phyloP scores from a whole-genome alignment of 2,797 vertebrate species.

The Gephyroberyx darwinii region DNA sequence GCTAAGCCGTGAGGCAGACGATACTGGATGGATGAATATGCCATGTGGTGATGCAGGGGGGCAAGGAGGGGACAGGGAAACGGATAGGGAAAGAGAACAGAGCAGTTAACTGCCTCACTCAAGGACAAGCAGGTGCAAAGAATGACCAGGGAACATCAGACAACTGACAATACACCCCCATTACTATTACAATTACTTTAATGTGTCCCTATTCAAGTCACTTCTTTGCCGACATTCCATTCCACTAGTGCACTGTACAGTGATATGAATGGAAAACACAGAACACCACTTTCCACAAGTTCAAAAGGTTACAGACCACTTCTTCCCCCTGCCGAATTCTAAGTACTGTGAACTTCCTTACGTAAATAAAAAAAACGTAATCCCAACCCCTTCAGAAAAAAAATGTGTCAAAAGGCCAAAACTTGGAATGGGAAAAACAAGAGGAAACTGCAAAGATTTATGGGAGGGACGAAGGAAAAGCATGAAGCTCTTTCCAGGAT shows the following conservation, averaged over 20 bases:
- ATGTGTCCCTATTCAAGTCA: conserved; percentile 61
- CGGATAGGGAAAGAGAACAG: conserved; percentile 45
- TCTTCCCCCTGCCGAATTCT: conserved; percentile 89
- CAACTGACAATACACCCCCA: conserved; percentile 48
- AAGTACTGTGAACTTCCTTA: conserved; percentile 90
- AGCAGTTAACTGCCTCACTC: conserved; percentile 53
- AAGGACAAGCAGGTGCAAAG: conserved; percentile 79
- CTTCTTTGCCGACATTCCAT: conserved; percentile 69
- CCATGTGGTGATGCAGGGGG: conserved; percentile 42
- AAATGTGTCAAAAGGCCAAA: conserved; percentile 85
- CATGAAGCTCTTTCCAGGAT: conserved; percentile 79
- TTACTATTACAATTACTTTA: conserved; percentile 55
- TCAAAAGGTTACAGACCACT: conserved; percentile 93
- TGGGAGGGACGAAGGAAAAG: conserved; percentile 83
- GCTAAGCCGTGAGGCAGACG: conserved; percentile 58
- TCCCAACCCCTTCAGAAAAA: conserved; percentile 84
- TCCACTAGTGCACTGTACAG: conserved; percentile 51
- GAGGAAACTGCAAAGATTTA: conserved; percentile 92
- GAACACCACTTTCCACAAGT: conserved; percentile 80
- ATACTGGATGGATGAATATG: conserved; percentile 61
- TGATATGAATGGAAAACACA: conserved; percentile 76
- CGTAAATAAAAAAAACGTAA: conserved; percentile 86
- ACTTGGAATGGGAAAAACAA: conserved; percentile 94
- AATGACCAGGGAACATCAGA: conserved; percentile 56
- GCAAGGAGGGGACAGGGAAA: conserved; percentile 45